Evolutionary conservation across 30 jellyfish, hydroid and myxozoan species (phyloP).

Genomic region (Calvadosia cruxmelitensis): DNA sequence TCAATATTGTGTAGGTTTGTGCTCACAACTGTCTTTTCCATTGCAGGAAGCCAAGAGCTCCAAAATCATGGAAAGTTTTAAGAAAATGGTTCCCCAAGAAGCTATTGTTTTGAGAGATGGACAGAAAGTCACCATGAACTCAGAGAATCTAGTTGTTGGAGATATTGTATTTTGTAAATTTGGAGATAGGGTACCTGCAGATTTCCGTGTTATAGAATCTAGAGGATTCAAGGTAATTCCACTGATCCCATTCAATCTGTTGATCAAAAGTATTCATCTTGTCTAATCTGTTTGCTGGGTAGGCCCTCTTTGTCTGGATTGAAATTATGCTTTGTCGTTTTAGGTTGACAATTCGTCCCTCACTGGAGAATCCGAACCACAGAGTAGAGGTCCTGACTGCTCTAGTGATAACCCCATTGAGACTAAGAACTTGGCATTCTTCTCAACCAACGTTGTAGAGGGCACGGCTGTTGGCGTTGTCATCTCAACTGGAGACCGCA

Average conservation of each 20-base stretch:
- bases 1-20: no score
- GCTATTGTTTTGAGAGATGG: constrained; percentile 8
- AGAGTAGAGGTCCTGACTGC: constrained; percentile 4
- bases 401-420: constrained; percentile 4
- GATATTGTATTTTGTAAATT: constrained; percentile 1
- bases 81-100: constrained; percentile 9
- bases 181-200: constrained; percentile 11
- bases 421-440: neutral
- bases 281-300: no score
- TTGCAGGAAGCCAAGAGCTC: constrained; percentile 2
- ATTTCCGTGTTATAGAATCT: constrained; percentile 9
- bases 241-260: no score
- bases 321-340: no score
- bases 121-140: neutral
- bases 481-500: constrained; percentile 7
- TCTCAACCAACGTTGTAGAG: constrained; percentile 6
- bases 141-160: constrained; percentile 6
- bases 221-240: constrained; percentile 2
- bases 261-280: no score
- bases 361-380: constrained; percentile 18
- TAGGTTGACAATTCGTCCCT: constrained; percentile 11
- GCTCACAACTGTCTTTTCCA: no score
- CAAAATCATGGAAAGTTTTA: constrained; percentile 11
- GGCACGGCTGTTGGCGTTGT: constrained; percentile 11
- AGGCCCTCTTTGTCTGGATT: no score